These are phyloP conservation scores for Ctenodactylus gundi DNA, from an alignment of 2,113 vertebrate genomes.

Conservation along the genomic window DNA sequence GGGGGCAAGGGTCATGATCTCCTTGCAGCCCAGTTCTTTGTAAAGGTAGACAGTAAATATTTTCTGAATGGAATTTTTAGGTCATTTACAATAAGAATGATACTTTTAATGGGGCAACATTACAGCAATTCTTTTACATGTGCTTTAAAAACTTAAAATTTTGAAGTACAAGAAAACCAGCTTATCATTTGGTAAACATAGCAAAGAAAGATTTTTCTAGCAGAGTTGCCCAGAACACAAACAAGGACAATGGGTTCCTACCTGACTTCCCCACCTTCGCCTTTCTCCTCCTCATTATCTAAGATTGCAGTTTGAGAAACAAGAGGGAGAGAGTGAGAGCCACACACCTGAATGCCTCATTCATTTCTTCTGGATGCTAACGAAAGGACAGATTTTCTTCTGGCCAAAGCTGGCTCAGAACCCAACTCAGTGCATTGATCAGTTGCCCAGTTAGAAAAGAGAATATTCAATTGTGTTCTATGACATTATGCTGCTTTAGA, in stretches of 20 bases:
- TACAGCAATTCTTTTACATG: not conserved
- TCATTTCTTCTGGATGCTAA: conserved; percentile 50
- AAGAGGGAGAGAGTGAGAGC: not conserved
- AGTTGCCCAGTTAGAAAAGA: conserved; percentile 48
- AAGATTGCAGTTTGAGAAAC: conserved; percentile 18
- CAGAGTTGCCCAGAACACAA: not conserved
- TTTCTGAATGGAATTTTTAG: not conserved
- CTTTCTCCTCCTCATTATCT: conserved; percentile 30
- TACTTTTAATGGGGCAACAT: not conserved
- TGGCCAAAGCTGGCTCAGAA: conserved; percentile 47
- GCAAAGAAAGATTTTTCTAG: conserved; percentile 19
- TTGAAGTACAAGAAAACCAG: conserved; percentile 10
- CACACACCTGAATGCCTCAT: conserved; percentile 29
- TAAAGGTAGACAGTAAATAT: not conserved
- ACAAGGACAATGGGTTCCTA: conserved; percentile 29
- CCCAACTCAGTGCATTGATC: not conserved
- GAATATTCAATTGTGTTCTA: conserved; percentile 62
- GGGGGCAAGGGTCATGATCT: not conserved
- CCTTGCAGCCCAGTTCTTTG: not conserved
- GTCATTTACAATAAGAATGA: not conserved
- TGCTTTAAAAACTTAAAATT: conserved; percentile 13
- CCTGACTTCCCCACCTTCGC: conserved; percentile 31
- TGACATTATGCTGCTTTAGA: conserved; percentile 72
- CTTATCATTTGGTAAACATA: not conserved
- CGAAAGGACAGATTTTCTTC: conserved; percentile 43